A percentile compares a stretch with the other conserved stretches of the same genome.
Conservation (phyloP, 2,888 invertebrate species). For the Andrena chrysosceles region DNA sequence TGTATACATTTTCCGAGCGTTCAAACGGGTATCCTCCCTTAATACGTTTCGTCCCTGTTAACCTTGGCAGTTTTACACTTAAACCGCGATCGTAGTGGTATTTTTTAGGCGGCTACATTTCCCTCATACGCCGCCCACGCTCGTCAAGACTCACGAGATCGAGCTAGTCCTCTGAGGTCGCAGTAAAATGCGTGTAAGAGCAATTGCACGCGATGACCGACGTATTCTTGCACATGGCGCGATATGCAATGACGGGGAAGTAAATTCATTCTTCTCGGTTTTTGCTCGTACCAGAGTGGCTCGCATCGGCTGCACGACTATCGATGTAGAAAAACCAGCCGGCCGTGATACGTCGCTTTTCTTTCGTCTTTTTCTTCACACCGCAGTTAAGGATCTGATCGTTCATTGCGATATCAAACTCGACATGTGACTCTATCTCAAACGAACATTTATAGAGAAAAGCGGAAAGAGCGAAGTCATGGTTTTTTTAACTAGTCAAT, state of each 20-base stretch:
- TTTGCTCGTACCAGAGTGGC: not conserved
- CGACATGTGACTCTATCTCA: constrained; percentile 13
- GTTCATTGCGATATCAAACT: not conserved
- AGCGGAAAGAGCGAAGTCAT: constrained; percentile 2
- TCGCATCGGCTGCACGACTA: not conserved
- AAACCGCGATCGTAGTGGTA: constrained; percentile 20
- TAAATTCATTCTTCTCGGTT: not conserved
- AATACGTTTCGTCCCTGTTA: not conserved
- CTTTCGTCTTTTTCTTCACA: not conserved
- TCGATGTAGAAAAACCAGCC: not conserved
- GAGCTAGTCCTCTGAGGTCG: constrained; percentile 13
- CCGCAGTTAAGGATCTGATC: not conserved
- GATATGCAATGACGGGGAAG: not conserved
- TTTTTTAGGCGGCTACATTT: constrained; percentile 42
- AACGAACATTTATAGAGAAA: not conserved
- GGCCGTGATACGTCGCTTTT: not conserved
- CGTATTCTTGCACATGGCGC: constrained; percentile 9
- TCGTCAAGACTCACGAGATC: constrained; percentile 23
- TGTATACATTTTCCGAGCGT: too few species aligned
- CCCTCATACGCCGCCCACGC: not conserved
- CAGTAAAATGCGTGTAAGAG: constrained; percentile 26
- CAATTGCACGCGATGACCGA: constrained; percentile 11
- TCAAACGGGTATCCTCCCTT: too few species aligned
- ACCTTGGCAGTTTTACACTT: constrained; percentile 30
- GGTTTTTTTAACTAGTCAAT: not conserved